Base-by-base conservation (phyloP, 1,140 invertebrate species). In the Leptopilina clavipes region DNA sequence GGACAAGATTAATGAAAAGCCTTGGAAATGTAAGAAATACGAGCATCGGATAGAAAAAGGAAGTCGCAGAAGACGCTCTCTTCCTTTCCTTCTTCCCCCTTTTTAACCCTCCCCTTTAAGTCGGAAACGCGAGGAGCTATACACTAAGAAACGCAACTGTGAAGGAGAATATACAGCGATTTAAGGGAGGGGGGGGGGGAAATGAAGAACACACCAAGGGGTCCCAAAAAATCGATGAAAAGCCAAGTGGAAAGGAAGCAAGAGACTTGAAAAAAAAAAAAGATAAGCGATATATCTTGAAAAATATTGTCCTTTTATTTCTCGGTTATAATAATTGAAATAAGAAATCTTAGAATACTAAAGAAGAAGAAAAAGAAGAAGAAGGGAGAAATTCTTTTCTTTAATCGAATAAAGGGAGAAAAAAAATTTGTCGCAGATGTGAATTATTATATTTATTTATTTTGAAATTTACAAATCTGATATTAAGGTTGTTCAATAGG, bases 1-100 rank as follows among this genome's bases (percentile, higher is more conserved):
- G 43, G 71, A 48, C 75, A 83, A 85, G 83, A 85, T 85, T 82
- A 83, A 84, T 84, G 83, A 83, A 83, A 82, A 84, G 76, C 74
- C 79, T 72, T 70, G 72, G 73, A 73, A 81, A 83, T 79, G 71
- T 72, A 81, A 81, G 79, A 82, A 84, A 81, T 77, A 79, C 79
- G 76, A 40, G 52, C 45, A 37, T 48, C 44, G 52, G 48, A 79
- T 65, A 71, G 70, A 75, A 72, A 56, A 59, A 18, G 59, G 43
- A 25, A 3, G 44, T 14, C 56, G 19, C 1, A 31, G 25, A 31
- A 31, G 25, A 31, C n/a, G 7, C 37, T 9, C 37, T 40, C 37
- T 40, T 31, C 25, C 6, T 40, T 31, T 31, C 25, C 5, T 5
- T 31, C 5, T 31, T 31, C 25, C 25, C n/a, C n/a, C n/a, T n/a